These are phyloP conservation scores for Dynastes tityus DNA, from an alignment of 2,888 invertebrate species.

Conservation along the genomic window DNA sequence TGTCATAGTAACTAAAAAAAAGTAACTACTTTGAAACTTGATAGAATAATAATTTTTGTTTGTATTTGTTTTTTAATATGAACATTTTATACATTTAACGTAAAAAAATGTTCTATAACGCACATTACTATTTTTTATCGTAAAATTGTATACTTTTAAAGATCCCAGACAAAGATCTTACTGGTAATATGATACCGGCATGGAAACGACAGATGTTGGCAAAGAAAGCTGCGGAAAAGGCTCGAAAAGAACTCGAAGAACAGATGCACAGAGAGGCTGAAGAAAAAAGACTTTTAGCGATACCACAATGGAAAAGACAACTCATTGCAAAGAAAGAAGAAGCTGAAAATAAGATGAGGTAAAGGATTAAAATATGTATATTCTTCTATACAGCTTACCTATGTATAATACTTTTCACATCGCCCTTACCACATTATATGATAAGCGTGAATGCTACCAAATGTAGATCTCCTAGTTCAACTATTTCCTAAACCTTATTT, in stretches of 20 bases:
- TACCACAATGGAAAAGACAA: constrained; percentile 96
- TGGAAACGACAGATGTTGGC: constrained; percentile 98
- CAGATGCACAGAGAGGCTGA: constrained; percentile 88
- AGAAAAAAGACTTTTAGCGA: constrained; percentile 86
- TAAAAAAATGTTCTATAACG: too few species aligned
- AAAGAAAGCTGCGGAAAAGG: constrained; percentile 93
- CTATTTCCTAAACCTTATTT: background rate
- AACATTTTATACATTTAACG: too few species aligned
- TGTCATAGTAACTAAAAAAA: too few species aligned
- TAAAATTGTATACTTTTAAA: constrained; percentile 67
- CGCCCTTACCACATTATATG: too few species aligned
- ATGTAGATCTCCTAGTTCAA: too few species aligned
- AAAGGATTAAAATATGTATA: constrained; percentile 57
- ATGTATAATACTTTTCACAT: background rate
- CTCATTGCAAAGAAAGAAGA: constrained; percentile 87
- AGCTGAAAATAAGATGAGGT: constrained; percentile 85
- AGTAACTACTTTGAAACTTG: too few species aligned
- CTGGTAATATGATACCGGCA: constrained; percentile 91
- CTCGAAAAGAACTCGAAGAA: constrained; percentile 91
- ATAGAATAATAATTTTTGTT: too few species aligned
- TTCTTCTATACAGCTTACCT: background rate
- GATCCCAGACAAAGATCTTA: constrained; percentile 91
- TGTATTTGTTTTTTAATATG: too few species aligned
- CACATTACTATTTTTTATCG: too few species aligned
- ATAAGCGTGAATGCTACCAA: too few species aligned